These are phyloP conservation scores for Campopleginae sp. DNA, from an alignment of 2,888 invertebrate genomes.

Conservation along the genomic window DNA sequence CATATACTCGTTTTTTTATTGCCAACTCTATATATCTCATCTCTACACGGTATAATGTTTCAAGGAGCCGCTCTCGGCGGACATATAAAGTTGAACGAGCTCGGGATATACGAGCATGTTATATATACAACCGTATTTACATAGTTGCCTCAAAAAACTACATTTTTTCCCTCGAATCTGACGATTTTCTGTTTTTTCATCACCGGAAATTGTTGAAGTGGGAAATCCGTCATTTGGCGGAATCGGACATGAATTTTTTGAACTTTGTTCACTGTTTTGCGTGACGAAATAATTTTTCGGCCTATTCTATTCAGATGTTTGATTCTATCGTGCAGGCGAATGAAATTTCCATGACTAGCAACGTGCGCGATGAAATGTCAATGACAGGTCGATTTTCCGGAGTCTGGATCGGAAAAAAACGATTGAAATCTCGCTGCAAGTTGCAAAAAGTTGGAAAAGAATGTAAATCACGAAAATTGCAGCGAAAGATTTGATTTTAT, in stretches of 20 bases:
- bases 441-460: background rate
- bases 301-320: background rate
- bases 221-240: conserved; percentile 37
- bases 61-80: conserved; percentile 43
- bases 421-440: background rate
- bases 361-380: background rate
- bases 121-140: conserved; percentile 42
- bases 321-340: background rate
- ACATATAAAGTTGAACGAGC: conserved; percentile 51
- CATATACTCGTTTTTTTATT: conserved; percentile 32
- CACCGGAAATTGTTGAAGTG: conserved; percentile 54
- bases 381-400: background rate
- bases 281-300: background rate
- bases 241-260: conserved; percentile 17
- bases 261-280: background rate
- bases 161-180: conserved; percentile 6
- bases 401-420: background rate
- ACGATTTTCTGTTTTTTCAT: conserved; percentile 8
- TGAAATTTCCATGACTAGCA: background rate
- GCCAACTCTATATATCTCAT: conserved; percentile 50
- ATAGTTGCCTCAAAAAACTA: conserved; percentile 29
- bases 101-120: conserved; percentile 24
- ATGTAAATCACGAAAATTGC: background rate
- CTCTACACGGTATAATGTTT: conserved; percentile 43
- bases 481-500: background rate